Percentiles rank a stretch among this genome's conserved stretches.
These are phyloP conservation scores for Neoscelio sp. DNA, from an alignment of 2,888 invertebrate genomes.

Conservation along the genomic window DNA sequence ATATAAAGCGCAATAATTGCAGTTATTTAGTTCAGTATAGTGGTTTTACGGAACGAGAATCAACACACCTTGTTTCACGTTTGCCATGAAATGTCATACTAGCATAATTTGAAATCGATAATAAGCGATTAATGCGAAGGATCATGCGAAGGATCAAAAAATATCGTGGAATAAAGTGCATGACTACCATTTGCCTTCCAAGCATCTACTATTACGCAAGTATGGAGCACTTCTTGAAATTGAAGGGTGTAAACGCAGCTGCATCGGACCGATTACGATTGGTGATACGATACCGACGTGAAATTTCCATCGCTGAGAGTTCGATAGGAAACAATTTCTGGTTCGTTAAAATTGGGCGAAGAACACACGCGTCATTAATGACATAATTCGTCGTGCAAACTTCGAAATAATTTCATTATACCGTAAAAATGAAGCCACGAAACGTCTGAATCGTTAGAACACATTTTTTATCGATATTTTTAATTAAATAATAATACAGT, in stretches of 20 bases:
- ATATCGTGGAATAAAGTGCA: conserved; percentile 21
- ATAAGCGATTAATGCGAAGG: conserved; percentile 57
- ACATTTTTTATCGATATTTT: too few relatives aligned
- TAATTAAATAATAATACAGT: too few relatives aligned
- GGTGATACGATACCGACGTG: conserved; percentile 54
- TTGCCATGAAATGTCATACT: conserved; percentile 37
- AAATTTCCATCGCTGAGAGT: conserved; percentile 50
- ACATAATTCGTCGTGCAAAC: too few relatives aligned
- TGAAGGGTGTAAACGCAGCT: conserved; percentile 78
- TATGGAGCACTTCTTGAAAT: conserved; percentile 77
- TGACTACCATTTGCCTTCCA: conserved; percentile 42
- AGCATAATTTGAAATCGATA: conserved; percentile 60
- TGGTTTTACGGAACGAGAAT: conserved; percentile 14
- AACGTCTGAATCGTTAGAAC: too few relatives aligned
- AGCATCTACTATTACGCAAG: conserved; percentile 79
- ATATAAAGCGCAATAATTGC: too few relatives aligned
- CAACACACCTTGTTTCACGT: conserved; percentile 1
- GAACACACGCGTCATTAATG: too few relatives aligned
- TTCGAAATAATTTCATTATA: too few relatives aligned
- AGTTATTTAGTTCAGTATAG: too few relatives aligned
- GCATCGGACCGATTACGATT: conserved; percentile 70
- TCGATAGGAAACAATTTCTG: conserved; percentile 21
- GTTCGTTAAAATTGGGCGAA: conserved; percentile 21
- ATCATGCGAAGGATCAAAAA: conserved; percentile 41
- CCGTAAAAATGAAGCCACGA: too few relatives aligned